A percentile compares a stretch with the other conserved stretches of the same genome.
Conservation (phyloP, 2,113 vertebrate genomes). For the Microtus ochrogaster region DNA sequence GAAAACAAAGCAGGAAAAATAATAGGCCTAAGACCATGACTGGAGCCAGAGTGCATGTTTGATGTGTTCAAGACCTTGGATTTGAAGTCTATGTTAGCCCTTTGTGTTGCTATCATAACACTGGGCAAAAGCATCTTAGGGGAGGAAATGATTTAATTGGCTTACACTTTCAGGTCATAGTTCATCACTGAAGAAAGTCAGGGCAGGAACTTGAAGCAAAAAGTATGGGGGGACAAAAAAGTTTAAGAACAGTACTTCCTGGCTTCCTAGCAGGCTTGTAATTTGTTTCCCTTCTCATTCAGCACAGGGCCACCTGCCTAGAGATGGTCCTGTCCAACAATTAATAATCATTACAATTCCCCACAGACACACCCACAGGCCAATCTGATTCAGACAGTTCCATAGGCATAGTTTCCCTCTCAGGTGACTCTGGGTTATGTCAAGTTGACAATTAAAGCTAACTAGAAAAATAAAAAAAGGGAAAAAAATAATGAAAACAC, state of each 20-base stretch:
- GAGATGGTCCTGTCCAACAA: not conserved
- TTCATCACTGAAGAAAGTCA: not conserved
- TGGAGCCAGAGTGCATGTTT: not conserved
- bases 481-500: not conserved
- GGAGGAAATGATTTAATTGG: not conserved
- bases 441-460: not conserved
- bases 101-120: not conserved
- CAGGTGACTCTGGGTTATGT: not conserved
- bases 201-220: not conserved
- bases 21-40: not conserved
- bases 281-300: not conserved
- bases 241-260: not conserved
- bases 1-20: not conserved
- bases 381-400: not conserved
- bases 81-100: not conserved
- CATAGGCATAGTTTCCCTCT: not conserved
- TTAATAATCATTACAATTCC: not conserved
- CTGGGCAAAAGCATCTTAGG: not conserved
- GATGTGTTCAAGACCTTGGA: not conserved
- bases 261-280: not conserved
- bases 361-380: not conserved
- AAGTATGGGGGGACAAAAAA: not conserved
- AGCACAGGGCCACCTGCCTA: too few relatives aligned
- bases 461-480: not conserved
- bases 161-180: not conserved